Base-by-base conservation (phyloP, 2,888 invertebrate genomes). In the Geotrupes spiniger region DNA sequence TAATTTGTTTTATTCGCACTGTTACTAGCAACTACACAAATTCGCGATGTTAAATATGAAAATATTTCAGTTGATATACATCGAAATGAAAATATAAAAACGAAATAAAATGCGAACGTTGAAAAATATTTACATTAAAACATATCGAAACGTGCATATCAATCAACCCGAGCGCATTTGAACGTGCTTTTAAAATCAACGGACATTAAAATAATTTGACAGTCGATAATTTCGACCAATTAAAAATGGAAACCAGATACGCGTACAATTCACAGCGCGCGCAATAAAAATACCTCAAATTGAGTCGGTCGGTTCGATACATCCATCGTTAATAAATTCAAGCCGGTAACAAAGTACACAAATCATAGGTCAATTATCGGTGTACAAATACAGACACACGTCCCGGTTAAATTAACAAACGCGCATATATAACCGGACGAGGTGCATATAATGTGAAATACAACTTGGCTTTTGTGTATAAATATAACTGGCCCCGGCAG, bases 291-390 rank as follows among this genome's bases (percentile, higher is more conserved):
- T 27, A 41, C 9, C 16, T 5, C 8, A 41, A 41, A 41, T 27
- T 27, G 12, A 12, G 11, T 10, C 28, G 27, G 10, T 15, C 11
- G 8, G 39, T 38, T 49, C 41, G 41, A 47, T 48, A 40, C 40
- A 44, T 52, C 40, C 44, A 44, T 45, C 43, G 42, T 29, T 48
- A 45, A 53, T 51, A 50, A 51, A 51, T 46, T 15, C 26, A 21
- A 26, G n/a, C 39, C 25, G 15, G 46, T 46, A 52, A 49, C 53
- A 60, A 56, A 59, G 62, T 60, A 65, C 62, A 66, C 67, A 66
- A 67, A 67, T 67, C 67, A 67, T 63, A 62, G 64, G 60, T 64
- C 66, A 66, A 67, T 67, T 66, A 66, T 66, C 62, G 59, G 59
- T 62, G 60, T 63, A 66, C 66, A 65, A 66, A 67, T 67, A 66